Base-by-base conservation (phyloP, 2,113 vertebrate genomes). In the Antigone vipio region DNA sequence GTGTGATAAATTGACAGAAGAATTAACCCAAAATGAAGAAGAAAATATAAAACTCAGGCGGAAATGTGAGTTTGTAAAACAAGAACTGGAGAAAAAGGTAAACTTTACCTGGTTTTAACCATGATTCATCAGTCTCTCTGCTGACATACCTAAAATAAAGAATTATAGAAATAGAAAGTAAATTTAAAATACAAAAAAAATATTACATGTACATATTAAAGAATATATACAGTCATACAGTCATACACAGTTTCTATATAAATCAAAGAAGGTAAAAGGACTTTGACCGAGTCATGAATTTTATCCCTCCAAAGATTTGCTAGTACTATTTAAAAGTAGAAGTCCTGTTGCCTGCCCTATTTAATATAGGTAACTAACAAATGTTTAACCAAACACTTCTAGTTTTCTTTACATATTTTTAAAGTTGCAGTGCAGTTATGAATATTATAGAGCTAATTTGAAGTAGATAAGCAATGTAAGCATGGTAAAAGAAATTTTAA, bases 81-180 rank as follows among this genome's bases (percentile, higher is more conserved):
- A 99, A 89, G 98, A 99, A 87, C 95, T 99, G 94, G 99, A 99
- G 50, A 98, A 98, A 95, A 99, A 98, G 98, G 99, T 99, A 98
- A 98, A 86, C 22, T 55, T 55, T 78, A 74, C 73, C 22, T 78
- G 29, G 17, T 90, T 68, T 84, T 58, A n/a, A 40, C 24, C 9
- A 7, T 76, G 15, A 60, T 56, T 60, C 0, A 0, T 74, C 40
- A 35, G 17, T 82, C 23, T 66, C 9, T 81, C 3, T 79, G 27
- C n/a, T 76, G 27, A 52, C n/a, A 56, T 76, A 52, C 34, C 34
- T 59, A 34, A 86, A 86, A 56, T 72, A 1, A 15, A 22, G 17
- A 72, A 47, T 59, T 83, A 20, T 9, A 66, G 63, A 76, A 89
- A 78, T 20, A 71, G 21, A 23, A 32, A 5, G 21, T 69, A 66